Conservation (phyloP, 2,797 vertebrate species). For the Sebastes jordani region DNA sequence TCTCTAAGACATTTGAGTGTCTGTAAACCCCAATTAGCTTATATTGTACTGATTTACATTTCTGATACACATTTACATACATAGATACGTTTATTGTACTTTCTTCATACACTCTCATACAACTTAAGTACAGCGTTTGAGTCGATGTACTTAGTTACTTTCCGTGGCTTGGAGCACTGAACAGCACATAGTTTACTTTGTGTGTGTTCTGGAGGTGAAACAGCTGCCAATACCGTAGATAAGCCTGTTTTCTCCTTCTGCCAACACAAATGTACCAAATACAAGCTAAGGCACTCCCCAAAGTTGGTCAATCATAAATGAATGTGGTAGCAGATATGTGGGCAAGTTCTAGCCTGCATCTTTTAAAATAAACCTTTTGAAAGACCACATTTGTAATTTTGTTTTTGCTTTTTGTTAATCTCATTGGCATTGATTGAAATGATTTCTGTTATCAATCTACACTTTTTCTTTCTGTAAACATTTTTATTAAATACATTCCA, state of each 20-base stretch:
- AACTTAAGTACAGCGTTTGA: neutral
- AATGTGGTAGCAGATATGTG: neutral
- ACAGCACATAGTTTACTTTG: neutral
- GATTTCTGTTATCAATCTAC: neutral
- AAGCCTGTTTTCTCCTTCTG: neutral
- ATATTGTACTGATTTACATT: neutral
- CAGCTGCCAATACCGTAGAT: constrained; percentile 26
- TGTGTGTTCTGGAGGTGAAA: constrained; percentile 6
- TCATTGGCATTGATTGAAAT: neutral
- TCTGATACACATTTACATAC: neutral
- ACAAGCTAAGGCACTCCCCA: constrained; percentile 8
- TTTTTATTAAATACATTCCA: neutral
- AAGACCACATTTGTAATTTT: neutral
- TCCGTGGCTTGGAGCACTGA: neutral
- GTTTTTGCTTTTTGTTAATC: neutral
- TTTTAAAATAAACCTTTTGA: neutral
- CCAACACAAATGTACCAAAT: constrained; percentile 16
- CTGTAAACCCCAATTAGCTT: neutral
- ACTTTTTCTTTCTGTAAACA: neutral
- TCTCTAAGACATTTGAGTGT: neutral
- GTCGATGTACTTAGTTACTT: neutral
- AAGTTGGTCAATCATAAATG: neutral
- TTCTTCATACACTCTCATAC: neutral
- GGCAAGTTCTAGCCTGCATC: neutral
- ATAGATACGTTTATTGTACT: neutral